Conservation (phyloP, 92 coral and sea anemone species). For the Bergia sp. region DNA sequence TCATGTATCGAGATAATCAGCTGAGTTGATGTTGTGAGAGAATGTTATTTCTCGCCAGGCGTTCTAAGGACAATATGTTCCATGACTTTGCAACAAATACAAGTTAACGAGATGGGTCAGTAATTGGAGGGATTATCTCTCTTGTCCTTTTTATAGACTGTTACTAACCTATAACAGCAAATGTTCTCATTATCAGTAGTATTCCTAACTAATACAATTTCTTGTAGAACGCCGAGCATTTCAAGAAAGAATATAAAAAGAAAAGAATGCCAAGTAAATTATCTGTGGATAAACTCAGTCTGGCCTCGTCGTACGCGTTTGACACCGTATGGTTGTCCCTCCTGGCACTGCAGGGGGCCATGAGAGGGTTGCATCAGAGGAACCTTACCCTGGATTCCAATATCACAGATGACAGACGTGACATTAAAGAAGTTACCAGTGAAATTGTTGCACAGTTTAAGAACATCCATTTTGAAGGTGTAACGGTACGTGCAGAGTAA, state of each 20-base stretch:
- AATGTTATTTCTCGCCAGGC: no score
- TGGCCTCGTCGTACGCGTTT: slow-evolving; percentile 55
- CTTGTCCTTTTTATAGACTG: no score
- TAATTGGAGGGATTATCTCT: no score
- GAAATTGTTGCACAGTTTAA: slow-evolving; percentile 21
- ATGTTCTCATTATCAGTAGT: background rate
- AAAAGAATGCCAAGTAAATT: background rate
- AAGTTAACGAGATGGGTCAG: no score
- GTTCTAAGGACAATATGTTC: no score
- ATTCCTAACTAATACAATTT: background rate
- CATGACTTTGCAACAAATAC: no score
- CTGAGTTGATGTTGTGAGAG: no score
- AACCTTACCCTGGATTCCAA: slow-evolving; percentile 49
- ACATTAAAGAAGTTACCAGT: no score
- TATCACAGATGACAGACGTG: background rate
- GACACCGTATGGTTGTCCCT: slow-evolving; percentile 76
- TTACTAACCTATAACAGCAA: no score
- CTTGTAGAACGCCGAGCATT: slow-evolving; percentile 20
- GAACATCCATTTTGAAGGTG: slow-evolving; percentile 64
- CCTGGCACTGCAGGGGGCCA: slow-evolving; percentile 64
- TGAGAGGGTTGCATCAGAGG: slow-evolving; percentile 17
- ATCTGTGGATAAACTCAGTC: background rate
- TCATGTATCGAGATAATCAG: no score
- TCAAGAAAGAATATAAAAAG: slow-evolving; percentile 5
- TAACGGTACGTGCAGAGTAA: slow-evolving; percentile 62